A percentile compares a stretch with the other conserved stretches of the same genome.
Conservation (phyloP, 2,113 vertebrate species). For the Baryphthengus martii region DNA sequence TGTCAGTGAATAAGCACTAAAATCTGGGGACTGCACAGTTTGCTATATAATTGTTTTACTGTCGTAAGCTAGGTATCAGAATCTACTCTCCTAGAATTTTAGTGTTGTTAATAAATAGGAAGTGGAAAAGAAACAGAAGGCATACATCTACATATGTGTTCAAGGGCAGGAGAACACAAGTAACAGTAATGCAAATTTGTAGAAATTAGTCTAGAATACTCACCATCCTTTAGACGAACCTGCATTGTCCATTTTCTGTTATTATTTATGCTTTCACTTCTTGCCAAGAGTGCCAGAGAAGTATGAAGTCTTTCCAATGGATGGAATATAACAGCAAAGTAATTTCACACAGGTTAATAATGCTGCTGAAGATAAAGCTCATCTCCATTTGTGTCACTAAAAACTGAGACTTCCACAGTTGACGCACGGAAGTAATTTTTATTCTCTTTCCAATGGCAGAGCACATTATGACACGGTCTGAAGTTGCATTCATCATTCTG, state of each 20-base stretch:
- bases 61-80: not conserved
- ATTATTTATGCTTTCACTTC: not conserved
- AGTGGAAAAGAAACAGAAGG: not conserved
- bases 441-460: not conserved
- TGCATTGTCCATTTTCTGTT: not conserved
- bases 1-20: not conserved
- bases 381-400: not conserved
- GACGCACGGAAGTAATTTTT: not conserved
- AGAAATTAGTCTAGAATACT: not conserved
- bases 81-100: not conserved
- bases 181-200: not conserved
- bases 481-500: not conserved
- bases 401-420: not conserved
- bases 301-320: not conserved
- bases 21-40: not conserved
- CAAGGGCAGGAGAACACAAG: not conserved
- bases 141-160: not conserved
- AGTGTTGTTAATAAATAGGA: not conserved
- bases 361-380: not conserved
- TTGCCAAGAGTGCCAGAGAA: not conserved
- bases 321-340: not conserved
- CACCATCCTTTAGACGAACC: not conserved
- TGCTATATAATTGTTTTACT: not conserved
- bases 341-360: not conserved
- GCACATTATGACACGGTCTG: not conserved